Evolutionary conservation across 2,888 invertebrate genomes (phyloP).

Genomic region (Syrista parreyssii): DNA sequence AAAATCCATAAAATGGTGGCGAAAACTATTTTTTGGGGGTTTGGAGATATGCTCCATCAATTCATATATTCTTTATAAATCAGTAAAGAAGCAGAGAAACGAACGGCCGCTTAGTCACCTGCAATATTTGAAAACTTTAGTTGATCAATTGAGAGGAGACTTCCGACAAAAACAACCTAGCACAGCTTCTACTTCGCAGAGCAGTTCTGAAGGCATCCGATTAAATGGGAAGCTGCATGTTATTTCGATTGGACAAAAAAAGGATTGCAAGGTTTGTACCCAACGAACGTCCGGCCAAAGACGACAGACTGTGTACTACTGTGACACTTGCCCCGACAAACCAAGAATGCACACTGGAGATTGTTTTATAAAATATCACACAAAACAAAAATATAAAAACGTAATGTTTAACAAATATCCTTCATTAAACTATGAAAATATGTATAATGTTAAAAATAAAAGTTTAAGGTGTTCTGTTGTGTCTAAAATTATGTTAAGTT

Average conservation of each 20-base stretch:
- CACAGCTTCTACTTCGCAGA: neutral
- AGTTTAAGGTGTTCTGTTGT: too few relatives aligned
- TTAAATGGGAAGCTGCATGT: conserved; percentile 27
- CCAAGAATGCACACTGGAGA: neutral
- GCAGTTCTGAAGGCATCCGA: conserved; percentile 15
- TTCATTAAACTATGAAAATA: too few relatives aligned
- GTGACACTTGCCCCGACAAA: neutral
- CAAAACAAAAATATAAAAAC: too few relatives aligned
- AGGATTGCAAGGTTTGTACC: conserved; percentile 29
- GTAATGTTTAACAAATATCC: too few relatives aligned
- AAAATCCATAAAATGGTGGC: conserved; percentile 39
- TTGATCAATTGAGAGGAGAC: neutral
- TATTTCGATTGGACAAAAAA: conserved; percentile 16
- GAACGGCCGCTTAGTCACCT: conserved; percentile 29
- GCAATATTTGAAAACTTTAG: conserved; percentile 27
- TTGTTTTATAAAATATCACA: neutral
- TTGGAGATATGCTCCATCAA: conserved; percentile 34
- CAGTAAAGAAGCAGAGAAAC: conserved; percentile 16
- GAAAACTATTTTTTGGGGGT: conserved; percentile 28
- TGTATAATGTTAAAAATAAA: too few relatives aligned
- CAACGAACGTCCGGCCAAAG: conserved; percentile 20
- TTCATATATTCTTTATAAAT: conserved; percentile 35
- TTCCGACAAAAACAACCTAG: conserved; percentile 20
- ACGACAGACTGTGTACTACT: neutral
- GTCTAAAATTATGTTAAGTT: too few relatives aligned